Evolutionary conservation across 92 coral and sea anemone species (phyloP), one percentile per base, ranked within the genome.

Genomic region (Zoanthus solanderi): DNA sequence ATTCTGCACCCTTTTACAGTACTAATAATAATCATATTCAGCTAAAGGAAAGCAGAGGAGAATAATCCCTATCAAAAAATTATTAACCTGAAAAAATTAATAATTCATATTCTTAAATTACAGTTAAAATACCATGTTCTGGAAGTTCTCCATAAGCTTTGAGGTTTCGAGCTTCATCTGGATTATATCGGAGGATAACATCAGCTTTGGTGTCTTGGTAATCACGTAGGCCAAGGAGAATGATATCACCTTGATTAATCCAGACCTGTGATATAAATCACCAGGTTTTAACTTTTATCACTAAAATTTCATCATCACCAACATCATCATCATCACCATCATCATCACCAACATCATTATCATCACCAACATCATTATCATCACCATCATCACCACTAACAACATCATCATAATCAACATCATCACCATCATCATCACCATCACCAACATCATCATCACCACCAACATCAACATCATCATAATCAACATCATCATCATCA

Each of bases 121-220:
- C 15, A 17, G 9, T 16, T 7, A 63, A 17, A 1, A 28, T 23
- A 96, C 98, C 93, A 11, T 71, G 54, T 11, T 97, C 99, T 56
- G 99, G 99, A 15, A 97, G 90, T 80, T 97, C 99, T 34, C 97
- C 97, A 88, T 93, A 97, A 18, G 96, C 96, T 67, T 94, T 92
- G 37, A 97, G 83, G 84, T 92, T 95, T 56, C 96, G 87, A 1
- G 99, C 98, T 85, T 97, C 99, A 83, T 97, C 99, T 15, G 98
- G 98, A 78, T 97, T 97, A 78, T 97, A 97, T 1, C 99, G 94
- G 80, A 95, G 90, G 74, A 97, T 97, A 8, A 97, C 99, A 84
- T 97, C 99, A 12, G 99, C 99, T 86, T 97, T 97, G 71, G 78
- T 88, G 53, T 97, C 99, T 88, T 97, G 99, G 77, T 92, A 97